Conservation (phyloP, 2,888 invertebrate species). For the Coremacera marginata region DNA sequence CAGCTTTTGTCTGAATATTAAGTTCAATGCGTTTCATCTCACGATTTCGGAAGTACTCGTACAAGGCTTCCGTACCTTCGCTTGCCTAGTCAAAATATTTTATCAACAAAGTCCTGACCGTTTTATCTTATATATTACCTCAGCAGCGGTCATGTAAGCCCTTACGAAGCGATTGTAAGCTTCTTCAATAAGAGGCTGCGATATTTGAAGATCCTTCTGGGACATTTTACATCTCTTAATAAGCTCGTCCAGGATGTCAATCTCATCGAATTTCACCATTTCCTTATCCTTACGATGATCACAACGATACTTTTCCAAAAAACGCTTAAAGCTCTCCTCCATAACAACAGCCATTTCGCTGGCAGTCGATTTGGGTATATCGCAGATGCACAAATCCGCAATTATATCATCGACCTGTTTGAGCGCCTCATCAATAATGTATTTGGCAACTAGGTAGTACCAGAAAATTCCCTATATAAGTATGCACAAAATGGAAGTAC, state of each 20-base stretch:
- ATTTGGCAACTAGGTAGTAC: conserved; percentile 55
- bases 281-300: conserved; percentile 54
- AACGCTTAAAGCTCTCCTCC: conserved; percentile 63
- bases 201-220: conserved; percentile 58
- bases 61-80: conserved; percentile 61
- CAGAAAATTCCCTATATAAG: neutral
- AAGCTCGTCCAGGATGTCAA: conserved; percentile 62
- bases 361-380: conserved; percentile 58
- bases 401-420: conserved; percentile 63
- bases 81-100: conserved; percentile 47
- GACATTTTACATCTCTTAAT: conserved; percentile 61
- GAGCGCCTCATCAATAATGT: conserved; percentile 59
- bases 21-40: conserved; percentile 55
- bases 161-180: conserved; percentile 64
- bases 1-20: conserved; percentile 50
- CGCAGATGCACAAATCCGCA: conserved; percentile 60
- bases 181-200: conserved; percentile 61
- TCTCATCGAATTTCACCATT: conserved; percentile 56
- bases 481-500: neutral
- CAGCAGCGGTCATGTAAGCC: conserved; percentile 60
- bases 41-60: conserved; percentile 60
- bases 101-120: neutral
- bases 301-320: conserved; percentile 58
- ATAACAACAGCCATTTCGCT: conserved; percentile 57
- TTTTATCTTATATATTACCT: conserved; percentile 44